These are phyloP conservation scores for Phycodurus eques DNA, from an alignment of 2,113 vertebrate genomes.

Conservation along the genomic window DNA sequence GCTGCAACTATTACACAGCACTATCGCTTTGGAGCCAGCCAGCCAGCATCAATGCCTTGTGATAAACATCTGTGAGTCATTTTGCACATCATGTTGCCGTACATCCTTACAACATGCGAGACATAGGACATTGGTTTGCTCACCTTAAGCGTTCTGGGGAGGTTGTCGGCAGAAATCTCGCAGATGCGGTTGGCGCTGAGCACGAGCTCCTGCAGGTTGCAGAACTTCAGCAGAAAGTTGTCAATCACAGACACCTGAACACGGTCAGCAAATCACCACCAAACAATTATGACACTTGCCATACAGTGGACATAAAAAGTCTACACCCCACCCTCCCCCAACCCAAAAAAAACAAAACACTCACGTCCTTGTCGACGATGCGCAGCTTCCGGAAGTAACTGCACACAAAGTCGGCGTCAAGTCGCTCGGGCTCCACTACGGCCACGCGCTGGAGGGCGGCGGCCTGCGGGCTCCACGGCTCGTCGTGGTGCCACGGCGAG, in stretches of 20 bases:
- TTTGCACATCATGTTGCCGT: not conserved
- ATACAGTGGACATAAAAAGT: not conserved
- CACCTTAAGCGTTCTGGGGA: constrained; percentile 80
- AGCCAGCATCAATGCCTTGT: too few relatives aligned
- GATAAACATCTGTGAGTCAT: not conserved
- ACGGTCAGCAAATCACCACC: not conserved
- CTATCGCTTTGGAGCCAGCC: too few relatives aligned
- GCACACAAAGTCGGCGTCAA: constrained; percentile 50
- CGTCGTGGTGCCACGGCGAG: constrained; percentile 77
- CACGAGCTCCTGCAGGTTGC: constrained; percentile 79
- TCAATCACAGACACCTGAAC: constrained; percentile 79
- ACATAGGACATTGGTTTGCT: constrained; percentile 9
- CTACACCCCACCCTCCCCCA: too few relatives aligned
- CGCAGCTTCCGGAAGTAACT: constrained; percentile 69
- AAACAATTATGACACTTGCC: not conserved
- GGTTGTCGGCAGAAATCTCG: constrained; percentile 61
- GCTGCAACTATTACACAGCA: too few relatives aligned
- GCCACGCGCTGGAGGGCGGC: constrained; percentile 68
- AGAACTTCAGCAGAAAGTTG: constrained; percentile 73
- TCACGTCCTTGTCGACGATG: constrained; percentile 76
- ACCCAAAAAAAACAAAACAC: constrained; percentile 22
- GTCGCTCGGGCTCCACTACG: constrained; percentile 45
- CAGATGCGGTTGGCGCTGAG: constrained; percentile 80
- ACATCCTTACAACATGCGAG: not conserved
- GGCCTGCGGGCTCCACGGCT: constrained; percentile 66